A percentile compares a stretch with the other conserved stretches of the same genome.
Evolutionary conservation across 2,113 vertebrate genomes (phyloP).

Genomic region (Falco punctatus): DNA sequence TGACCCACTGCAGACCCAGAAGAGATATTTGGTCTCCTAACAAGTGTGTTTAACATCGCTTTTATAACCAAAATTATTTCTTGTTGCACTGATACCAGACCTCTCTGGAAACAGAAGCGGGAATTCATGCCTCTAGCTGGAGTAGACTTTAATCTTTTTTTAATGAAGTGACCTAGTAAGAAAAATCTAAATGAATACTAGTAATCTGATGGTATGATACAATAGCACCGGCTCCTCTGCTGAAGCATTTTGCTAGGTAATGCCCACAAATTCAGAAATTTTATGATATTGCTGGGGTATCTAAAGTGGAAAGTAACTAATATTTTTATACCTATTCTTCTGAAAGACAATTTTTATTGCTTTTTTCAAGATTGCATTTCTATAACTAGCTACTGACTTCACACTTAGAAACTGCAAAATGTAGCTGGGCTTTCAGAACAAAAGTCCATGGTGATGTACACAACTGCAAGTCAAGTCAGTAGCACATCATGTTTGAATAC

Average conservation of each 20-base stretch:
- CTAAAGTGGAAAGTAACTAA: not conserved
- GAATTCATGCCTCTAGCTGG: constrained; percentile 39
- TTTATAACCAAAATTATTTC: constrained; percentile 1
- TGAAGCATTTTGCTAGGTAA: not conserved
- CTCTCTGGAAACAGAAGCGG: constrained; percentile 10
- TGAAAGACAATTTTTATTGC: not conserved
- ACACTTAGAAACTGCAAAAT: not conserved
- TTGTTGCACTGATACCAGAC: not conserved
- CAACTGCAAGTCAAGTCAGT: not conserved
- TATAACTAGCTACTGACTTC: not conserved
- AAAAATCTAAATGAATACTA: constrained; percentile 18
- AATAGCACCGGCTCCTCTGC: not conserved
- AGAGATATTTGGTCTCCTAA: not conserved
- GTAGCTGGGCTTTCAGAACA: not conserved
- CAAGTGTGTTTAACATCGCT: not conserved
- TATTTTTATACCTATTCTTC: not conserved
- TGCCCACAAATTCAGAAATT: not conserved
- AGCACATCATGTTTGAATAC: not conserved
- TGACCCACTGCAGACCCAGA: not conserved
- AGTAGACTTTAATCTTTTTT: constrained; percentile 49
- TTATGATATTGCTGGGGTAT: not conserved
- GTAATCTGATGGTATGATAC: not conserved
- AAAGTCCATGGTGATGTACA: not conserved
- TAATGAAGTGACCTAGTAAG: constrained; percentile 58
- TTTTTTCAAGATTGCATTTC: not conserved